These are phyloP conservation scores for Entomyzon cyanotis DNA, from an alignment of 2,113 vertebrate genomes.

Conservation along the genomic window DNA sequence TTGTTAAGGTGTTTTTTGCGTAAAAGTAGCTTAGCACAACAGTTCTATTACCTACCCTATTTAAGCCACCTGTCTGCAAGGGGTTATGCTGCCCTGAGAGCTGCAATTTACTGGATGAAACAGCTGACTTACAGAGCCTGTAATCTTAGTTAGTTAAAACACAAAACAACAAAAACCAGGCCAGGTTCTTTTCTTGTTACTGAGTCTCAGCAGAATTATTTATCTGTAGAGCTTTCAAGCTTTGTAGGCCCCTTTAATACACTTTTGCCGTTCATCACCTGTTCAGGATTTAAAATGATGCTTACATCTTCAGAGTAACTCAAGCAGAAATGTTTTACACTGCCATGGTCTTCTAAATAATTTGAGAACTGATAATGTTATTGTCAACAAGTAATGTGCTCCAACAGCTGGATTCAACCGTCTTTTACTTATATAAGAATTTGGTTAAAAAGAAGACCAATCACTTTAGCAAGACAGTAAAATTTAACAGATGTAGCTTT, in stretches of 20 bases:
- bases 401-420: not conserved
- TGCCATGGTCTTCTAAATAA: not conserved
- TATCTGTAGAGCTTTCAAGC: not conserved
- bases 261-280: conserved; percentile 6
- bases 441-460: not conserved
- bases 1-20: conserved; percentile 77
- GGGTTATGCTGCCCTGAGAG: conserved; percentile 57
- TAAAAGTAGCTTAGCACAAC: conserved; percentile 75
- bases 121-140: conserved; percentile 76
- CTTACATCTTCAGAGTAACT: not conserved
- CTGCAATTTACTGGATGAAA: conserved; percentile 64
- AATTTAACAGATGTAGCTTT: not conserved
- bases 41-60: conserved; percentile 70
- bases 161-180: not conserved
- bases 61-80: conserved; percentile 82
- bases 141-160: conserved; percentile 31
- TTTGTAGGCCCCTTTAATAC: not conserved
- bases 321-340: not conserved
- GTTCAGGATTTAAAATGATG: not conserved
- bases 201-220: not conserved
- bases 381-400: not conserved
- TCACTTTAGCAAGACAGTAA: not conserved
- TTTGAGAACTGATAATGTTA: not conserved
- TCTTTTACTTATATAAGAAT: not conserved
- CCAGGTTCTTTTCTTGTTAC: not conserved